These are phyloP conservation scores for Mobula hypostoma DNA, from an alignment of 2,113 vertebrate species.

Conservation along the genomic window DNA sequence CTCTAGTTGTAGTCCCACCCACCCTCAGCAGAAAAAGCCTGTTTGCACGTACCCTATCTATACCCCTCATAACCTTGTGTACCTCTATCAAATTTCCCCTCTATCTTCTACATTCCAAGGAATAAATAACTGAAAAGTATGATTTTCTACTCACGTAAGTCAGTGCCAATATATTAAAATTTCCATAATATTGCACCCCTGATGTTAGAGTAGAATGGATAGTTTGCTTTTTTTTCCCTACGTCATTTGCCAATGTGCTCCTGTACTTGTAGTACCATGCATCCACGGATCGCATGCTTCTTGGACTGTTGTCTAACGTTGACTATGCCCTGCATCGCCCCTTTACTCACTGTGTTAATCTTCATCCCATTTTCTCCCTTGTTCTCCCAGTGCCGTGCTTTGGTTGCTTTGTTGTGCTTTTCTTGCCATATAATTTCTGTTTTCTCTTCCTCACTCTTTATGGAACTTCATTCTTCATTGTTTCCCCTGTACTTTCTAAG, in stretches of 20 bases:
- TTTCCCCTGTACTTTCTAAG: background rate
- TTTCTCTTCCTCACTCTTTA: background rate
- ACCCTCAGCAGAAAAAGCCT: too few relatives aligned
- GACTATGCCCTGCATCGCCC: background rate
- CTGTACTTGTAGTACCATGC: background rate
- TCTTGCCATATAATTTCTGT: background rate
- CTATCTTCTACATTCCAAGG: too few relatives aligned
- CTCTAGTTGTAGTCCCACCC: too few relatives aligned
- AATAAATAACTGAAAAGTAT: background rate
- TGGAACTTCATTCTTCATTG: too few relatives aligned
- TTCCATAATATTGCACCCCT: background rate
- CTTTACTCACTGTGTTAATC: background rate
- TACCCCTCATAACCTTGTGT: too few relatives aligned
- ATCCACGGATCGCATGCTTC: background rate
- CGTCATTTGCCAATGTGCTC: background rate
- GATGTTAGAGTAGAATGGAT: background rate
- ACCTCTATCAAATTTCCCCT: too few relatives aligned
- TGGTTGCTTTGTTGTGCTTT: background rate
- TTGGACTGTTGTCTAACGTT: background rate
- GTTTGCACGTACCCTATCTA: too few relatives aligned
- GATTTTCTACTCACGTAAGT: background rate
- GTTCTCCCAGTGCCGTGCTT: background rate
- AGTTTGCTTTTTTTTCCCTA: background rate
- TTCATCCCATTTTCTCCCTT: background rate
- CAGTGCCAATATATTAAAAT: background rate